Evolutionary conservation across 1,140 invertebrate genomes (phyloP).

Genomic region (Dufourea novaeangliae): DNA sequence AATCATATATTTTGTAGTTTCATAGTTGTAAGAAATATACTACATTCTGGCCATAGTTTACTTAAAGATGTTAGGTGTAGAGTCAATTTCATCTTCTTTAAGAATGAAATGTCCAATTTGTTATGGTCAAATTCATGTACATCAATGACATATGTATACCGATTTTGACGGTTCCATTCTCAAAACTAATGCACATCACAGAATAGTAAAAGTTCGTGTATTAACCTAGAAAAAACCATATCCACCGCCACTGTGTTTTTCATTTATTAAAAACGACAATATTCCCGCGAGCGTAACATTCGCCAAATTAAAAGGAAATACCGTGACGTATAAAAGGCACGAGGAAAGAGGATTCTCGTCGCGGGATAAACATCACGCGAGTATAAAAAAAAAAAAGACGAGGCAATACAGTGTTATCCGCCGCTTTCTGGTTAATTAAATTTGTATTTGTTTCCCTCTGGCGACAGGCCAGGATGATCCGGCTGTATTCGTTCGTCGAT

Average conservation of each 20-base stretch:
- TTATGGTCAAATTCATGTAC: no score
- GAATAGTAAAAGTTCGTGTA: no score
- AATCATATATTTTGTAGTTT: no score
- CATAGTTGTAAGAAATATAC: no score
- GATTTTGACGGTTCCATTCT: no score
- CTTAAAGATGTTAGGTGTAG: no score
- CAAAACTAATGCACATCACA: no score
- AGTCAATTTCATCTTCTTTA: no score
- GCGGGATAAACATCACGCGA: background rate
- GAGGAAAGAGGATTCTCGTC: background rate
- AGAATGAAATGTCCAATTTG: no score
- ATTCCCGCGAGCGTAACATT: background rate
- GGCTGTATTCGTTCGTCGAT: constrained; percentile 35
- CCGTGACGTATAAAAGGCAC: background rate
- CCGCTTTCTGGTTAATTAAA: constrained; percentile 72
- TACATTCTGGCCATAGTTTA: no score
- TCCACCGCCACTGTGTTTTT: background rate
- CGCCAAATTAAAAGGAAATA: background rate
- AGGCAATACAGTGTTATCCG: constrained; percentile 53
- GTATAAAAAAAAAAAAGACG: background rate
- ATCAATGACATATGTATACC: no score
- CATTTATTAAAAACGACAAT: background rate
- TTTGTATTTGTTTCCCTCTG: constrained; percentile 66
- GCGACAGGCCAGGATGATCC: constrained; percentile 59
- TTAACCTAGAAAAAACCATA: background rate